Base-by-base conservation (phyloP, 2,888 invertebrate genomes). In the Acleris sparsana region DNA sequence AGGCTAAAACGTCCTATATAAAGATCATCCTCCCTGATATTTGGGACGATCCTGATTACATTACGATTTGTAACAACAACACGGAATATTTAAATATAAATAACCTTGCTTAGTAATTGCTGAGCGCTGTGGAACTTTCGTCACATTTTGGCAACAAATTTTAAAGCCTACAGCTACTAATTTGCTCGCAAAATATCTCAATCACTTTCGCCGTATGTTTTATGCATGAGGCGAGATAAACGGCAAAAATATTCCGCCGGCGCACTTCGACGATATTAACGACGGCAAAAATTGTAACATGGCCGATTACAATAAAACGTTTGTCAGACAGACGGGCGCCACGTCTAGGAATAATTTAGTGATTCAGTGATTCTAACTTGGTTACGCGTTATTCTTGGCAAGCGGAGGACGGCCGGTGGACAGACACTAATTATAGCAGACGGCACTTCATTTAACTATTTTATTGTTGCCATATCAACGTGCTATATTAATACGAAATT, bases 201-300 rank as follows among this genome's bases (percentile, higher is more conserved):
- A 73, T 72, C 73, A 72, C 74, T 75, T 76, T 74, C 70, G 59
- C 33, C 59, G 69, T 58, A 84, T 84, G 80, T 82, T 77, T 85
- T 79, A 85, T 82, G 78, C 80, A 86, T 85, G 82, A 86, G 77
- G 72, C 73, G 72, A 71, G 75, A 77, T 71, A 69, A 71, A 71
- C 68, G 68, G 70, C 71, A 73, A 75, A 79, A 77, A 77, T 77
- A 78, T 77, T 76, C 75, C 68, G 68, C 60, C 69, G 64, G 72
- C 73, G 74, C 75, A 75, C 72, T 63, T 69, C 72, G 71, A 65
- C 66, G 73, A 73, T 75, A 77, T 75, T 72, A 75, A 74, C 69
- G 56, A 57, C 29, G 75, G 72, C 75, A 76, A 70, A 73, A 69
- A 72, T 55, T 70, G 69, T 63, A 69, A 69, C 63, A 69, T 59